phyloP scores from a whole-genome alignment of 1,140 invertebrate genomes.

The Chironomus tepperi region DNA sequence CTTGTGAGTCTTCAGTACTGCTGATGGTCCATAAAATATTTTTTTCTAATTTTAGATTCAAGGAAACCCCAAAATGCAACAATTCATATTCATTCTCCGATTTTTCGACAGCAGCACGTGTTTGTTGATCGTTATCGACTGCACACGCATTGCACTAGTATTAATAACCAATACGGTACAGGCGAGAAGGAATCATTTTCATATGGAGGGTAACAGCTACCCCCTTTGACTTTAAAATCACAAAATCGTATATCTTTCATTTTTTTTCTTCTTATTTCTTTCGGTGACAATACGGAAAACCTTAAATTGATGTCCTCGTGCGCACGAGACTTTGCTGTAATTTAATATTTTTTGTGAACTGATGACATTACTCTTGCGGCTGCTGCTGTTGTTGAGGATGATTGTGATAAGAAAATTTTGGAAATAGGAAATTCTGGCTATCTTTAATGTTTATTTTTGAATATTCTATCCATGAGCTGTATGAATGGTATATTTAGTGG shows the following conservation, averaged over 20 bases:
- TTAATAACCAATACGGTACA: background rate
- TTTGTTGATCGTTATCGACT: slow-evolving; percentile 8
- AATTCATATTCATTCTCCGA: background rate
- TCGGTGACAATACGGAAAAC: background rate
- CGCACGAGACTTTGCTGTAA: background rate
- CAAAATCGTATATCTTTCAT: no score
- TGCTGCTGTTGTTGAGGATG: background rate
- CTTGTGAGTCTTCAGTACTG: no score
- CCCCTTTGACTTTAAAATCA: background rate
- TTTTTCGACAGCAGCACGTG: background rate
- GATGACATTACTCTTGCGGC: no score
- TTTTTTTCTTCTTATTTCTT: background rate
- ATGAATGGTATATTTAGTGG: no score
- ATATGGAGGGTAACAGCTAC: background rate
- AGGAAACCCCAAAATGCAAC: slow-evolving; percentile 5
- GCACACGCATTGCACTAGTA: slow-evolving; percentile 11
- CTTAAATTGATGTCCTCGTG: slow-evolving; percentile 6
- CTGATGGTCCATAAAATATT: background rate
- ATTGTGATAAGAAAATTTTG: background rate
- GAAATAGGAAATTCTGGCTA: no score
- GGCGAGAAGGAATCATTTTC: background rate
- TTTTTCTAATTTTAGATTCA: background rate
- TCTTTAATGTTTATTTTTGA: no score
- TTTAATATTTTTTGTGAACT: background rate
- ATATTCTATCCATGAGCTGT: no score